Base-by-base conservation (phyloP, 1,140 invertebrate species). In the Bombus vancouverensis region DNA sequence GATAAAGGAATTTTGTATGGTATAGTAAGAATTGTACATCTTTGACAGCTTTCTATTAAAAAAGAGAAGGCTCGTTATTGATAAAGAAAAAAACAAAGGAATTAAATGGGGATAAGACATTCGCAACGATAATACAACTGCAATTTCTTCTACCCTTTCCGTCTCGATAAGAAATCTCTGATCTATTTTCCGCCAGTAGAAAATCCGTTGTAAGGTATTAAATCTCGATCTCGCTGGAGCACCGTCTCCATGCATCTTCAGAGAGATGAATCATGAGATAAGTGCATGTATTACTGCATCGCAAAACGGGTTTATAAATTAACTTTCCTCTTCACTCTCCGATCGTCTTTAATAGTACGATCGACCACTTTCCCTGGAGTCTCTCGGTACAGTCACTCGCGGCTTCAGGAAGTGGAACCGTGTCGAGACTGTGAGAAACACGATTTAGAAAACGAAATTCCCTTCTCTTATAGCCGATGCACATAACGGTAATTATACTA, bases 291-390 rank as follows among this genome's bases (percentile, higher is more conserved):
- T 53, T 62, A 72, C 28, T 13, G 6, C 32, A 53, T 39, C 44
- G 34, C 13, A 18, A 34, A 75, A 75, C 44, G 18, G 32, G 73
- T 75, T 68, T 25, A 34, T 10, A 18, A 47, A 42, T 70, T 22
- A 57, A 78, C 81, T 83, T 77, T 78, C 74, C 62, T 70, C 44
- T 34, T 39, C 81, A 10, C 28, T 68, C 25, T 22, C 42, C 39
- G 80, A 75, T 73, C 79, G n/a, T 68, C 57, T 75, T 66, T 37
- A 47, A 74, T 34, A n/a, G 39, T 34, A 9, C n/a, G 47, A 53
- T 32, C 39, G 44, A 10, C 6, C 59, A 75, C 73, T 83, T 83
- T 75, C 74, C 81, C 81, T 22, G 59, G 0, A 68, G n/a, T 32
- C 37, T 59, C 72, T 70, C 28, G 47, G 47, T 53, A 22, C 53